Evolutionary conservation across 2,797 vertebrate species (phyloP).

Genomic region (Neopelma chrysocephalum): DNA sequence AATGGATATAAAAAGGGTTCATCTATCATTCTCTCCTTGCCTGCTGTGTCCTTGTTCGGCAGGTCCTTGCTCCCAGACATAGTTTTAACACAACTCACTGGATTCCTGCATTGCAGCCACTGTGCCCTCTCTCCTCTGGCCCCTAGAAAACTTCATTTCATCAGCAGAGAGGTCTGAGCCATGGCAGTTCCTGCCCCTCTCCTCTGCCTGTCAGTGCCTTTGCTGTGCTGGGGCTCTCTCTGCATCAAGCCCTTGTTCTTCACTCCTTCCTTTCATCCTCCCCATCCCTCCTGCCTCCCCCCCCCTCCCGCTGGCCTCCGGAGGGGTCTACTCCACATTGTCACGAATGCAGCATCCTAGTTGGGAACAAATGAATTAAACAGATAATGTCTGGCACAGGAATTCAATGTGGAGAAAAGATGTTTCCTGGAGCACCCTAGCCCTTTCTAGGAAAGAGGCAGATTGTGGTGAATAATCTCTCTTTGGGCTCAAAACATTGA

Average conservation of each 20-base stretch:
- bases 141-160: background rate
- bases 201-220: background rate
- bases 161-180: background rate
- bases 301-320: background rate
- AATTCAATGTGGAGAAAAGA: constrained; percentile 28
- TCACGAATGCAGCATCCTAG: background rate
- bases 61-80: background rate
- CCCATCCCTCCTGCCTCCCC: background rate
- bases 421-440: constrained; percentile 5
- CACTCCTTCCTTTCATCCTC: background rate
- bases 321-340: background rate
- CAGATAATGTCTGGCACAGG: constrained; percentile 17
- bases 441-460: background rate
- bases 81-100: background rate
- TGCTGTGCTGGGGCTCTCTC: background rate
- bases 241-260: background rate
- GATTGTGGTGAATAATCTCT: background rate
- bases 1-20: background rate
- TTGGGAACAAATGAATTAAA: constrained; percentile 31
- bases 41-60: background rate
- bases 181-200: background rate
- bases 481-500: background rate
- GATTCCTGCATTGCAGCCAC: background rate
- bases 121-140: background rate
- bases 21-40: background rate